Conservation (phyloP, 1,140 invertebrate genomes). For the Drosophila dunni region DNA sequence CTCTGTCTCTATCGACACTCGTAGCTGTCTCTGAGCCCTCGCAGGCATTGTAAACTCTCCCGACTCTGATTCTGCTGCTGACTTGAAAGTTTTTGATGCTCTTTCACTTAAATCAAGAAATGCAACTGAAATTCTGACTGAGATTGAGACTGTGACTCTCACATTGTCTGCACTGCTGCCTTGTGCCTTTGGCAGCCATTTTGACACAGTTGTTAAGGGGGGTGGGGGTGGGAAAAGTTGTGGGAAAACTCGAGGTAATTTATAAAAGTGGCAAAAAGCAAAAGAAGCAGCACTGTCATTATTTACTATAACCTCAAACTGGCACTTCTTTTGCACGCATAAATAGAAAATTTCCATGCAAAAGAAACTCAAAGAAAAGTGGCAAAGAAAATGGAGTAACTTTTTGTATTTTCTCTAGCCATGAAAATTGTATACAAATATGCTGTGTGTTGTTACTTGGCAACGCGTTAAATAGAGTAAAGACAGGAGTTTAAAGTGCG, state of each 20-base stretch:
- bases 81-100: conserved; percentile 32
- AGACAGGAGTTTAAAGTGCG: no score
- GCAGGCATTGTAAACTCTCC: background rate
- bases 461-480: background rate
- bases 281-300: conserved; percentile 1
- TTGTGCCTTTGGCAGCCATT: conserved; percentile 32
- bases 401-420: background rate
- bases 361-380: conserved; percentile 1
- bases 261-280: conserved; percentile 45
- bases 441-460: background rate
- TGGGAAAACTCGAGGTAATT: conserved; percentile 38
- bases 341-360: background rate
- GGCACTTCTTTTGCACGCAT: background rate
- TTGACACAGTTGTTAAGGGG: conserved; percentile 27
- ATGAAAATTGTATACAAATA: background rate
- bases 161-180: conserved; percentile 10
- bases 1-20: background rate
- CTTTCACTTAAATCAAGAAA: conserved; percentile 44
- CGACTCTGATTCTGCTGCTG: conserved; percentile 37
- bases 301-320: background rate
- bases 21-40: background rate
- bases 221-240: background rate
- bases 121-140: conserved; percentile 19
- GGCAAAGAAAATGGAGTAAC: background rate
- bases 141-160: background rate